A percentile compares a stretch with the other conserved stretches of the same genome.
phyloP scores from a whole-genome alignment of 2,888 invertebrate genomes.

The Geotrupes spiniger region DNA sequence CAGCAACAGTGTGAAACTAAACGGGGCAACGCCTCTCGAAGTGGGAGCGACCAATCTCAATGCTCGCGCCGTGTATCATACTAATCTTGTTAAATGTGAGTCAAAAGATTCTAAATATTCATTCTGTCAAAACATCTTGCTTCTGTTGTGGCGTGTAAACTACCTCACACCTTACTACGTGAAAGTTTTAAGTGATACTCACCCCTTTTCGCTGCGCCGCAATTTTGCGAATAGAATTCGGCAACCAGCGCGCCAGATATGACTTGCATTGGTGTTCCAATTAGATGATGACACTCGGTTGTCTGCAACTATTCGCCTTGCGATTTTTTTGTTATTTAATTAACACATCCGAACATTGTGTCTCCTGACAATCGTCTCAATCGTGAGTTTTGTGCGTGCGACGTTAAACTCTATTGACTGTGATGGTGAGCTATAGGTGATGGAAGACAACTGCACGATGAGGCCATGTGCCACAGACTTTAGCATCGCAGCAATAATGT shows the following conservation, averaged over 20 bases:
- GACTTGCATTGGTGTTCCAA: constrained; percentile 1
- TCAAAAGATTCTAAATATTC: constrained; percentile 50
- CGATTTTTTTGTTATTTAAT: neutral
- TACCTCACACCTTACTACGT: constrained; percentile 29
- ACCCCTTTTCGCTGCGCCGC: neutral
- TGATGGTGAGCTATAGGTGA: constrained; percentile 39
- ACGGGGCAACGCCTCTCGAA: constrained; percentile 47
- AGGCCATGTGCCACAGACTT: constrained; percentile 89
- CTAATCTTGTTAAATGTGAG: constrained; percentile 50
- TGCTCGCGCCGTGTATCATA: constrained; percentile 49
- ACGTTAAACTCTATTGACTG: constrained; percentile 17
- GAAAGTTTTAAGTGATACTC: constrained; percentile 18
- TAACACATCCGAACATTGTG: neutral
- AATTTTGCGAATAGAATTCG: neutral
- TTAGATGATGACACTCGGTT: constrained; percentile 5
- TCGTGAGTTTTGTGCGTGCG: neutral
- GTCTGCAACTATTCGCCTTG: neutral
- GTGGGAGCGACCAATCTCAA: constrained; percentile 53
- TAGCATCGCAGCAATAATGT: constrained; percentile 95
- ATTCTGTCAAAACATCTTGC: constrained; percentile 51
- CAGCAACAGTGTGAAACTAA: constrained; percentile 52
- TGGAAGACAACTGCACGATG: constrained; percentile 68
- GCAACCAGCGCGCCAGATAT: neutral
- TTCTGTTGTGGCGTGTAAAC: constrained; percentile 36
- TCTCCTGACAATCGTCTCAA: neutral